These are phyloP conservation scores for Onychomys torridus DNA, from an alignment of 2,797 vertebrate species.

Conservation along the genomic window DNA sequence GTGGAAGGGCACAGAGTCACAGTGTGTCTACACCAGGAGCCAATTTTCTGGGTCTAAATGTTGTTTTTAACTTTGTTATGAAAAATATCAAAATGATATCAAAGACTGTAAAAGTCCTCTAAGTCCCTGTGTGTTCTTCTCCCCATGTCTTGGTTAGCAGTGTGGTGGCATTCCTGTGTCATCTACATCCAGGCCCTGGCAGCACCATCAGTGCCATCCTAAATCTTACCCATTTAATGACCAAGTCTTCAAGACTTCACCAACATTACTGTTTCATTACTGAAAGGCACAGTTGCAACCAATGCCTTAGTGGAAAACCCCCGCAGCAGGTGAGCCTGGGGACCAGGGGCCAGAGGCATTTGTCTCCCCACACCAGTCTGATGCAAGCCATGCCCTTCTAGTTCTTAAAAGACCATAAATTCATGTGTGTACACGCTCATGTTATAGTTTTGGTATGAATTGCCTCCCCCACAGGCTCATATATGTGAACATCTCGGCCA, in stretches of 20 bases:
- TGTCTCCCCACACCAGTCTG: neutral
- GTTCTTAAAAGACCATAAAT: conserved; percentile 1
- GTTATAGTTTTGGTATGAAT: neutral
- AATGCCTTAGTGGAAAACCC: neutral
- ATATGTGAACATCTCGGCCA: neutral
- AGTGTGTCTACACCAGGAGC: neutral
- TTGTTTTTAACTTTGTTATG: conserved; percentile 11
- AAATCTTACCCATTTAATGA: conserved; percentile 16
- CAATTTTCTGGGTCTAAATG: neutral
- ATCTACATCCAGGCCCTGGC: neutral
- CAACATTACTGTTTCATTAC: neutral
- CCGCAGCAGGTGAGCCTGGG: neutral
- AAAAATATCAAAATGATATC: neutral
- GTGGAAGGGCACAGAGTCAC: neutral
- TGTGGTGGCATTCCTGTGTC: neutral
- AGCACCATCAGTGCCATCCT: neutral
- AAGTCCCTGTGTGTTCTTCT: neutral
- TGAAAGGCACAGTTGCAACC: conserved; percentile 19
- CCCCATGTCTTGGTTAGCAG: neutral
- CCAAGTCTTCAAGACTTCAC: neutral
- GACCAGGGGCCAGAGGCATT: neutral
- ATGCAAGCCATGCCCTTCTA: neutral
- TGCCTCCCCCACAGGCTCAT: neutral
- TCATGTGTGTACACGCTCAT: neutral
- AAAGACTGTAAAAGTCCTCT: neutral